Evolutionary conservation across 2,113 vertebrate species (phyloP).

Genomic region (Phrynosoma platyrhinos): DNA sequence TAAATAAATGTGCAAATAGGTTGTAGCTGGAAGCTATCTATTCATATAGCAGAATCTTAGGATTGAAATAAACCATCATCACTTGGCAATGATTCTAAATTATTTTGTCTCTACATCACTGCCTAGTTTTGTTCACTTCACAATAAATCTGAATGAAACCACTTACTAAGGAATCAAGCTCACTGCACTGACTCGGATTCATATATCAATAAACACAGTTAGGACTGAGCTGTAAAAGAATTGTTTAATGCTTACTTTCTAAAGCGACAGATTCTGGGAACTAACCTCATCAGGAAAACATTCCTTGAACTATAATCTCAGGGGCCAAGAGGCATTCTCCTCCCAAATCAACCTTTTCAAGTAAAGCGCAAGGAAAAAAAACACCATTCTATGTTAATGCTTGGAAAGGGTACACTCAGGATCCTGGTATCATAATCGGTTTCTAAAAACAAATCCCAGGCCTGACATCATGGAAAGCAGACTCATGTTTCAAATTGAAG

Average conservation of each 20-base stretch:
- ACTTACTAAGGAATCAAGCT: neutral
- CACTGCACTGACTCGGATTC: neutral
- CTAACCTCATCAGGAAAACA: neutral
- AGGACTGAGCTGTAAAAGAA: neutral
- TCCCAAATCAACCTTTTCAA: neutral
- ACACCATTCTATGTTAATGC: neutral
- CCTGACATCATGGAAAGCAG: neutral
- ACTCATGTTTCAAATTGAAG: constrained; percentile 4
- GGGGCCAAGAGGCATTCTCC: neutral
- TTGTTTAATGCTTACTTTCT: neutral
- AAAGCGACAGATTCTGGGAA: neutral
- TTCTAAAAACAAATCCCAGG: neutral
- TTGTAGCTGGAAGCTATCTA: neutral
- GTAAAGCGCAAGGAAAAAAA: neutral
- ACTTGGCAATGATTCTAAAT: neutral
- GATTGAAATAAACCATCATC: neutral
- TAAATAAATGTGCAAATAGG: neutral
- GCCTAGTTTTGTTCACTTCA: neutral
- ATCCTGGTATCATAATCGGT: neutral
- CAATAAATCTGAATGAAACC: neutral
- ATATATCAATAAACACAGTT: neutral
- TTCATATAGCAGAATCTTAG: neutral
- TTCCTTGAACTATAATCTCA: neutral
- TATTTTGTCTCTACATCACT: neutral
- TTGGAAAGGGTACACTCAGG: neutral